Base-by-base conservation (phyloP, 2,797 vertebrate species). In the Anas acuta region DNA sequence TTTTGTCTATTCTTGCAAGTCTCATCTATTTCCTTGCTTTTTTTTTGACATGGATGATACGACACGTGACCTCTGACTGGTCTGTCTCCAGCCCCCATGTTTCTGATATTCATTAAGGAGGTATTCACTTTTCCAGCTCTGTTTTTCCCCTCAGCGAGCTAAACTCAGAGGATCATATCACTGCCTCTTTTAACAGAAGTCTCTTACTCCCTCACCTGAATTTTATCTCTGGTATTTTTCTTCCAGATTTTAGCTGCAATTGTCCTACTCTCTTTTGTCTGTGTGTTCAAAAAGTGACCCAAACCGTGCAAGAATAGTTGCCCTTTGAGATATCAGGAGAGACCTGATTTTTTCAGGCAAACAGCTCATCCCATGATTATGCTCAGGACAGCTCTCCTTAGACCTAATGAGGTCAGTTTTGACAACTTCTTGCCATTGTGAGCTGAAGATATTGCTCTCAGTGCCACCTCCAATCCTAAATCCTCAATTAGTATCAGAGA, bases 21-120 rank as follows among this genome's bases (percentile, higher is more conserved):
- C 91, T 93, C 65, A 94, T 95, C 93, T 91, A 95, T 96, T 96
- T 95, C 84, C 91, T 93, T 89, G 61, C 65, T 87, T 95, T 72
- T 80, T 88, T 88, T 93, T 87, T 92, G 81, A 70, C 84, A 72
- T 0, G 1, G 74, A 47, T 72, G 83, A 74, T 84, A 71, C 67
- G 74, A 79, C 64, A 57, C 6, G 30, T 84, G 86, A 83, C 88
- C 78, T 94, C 88, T 87, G 78, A 93, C 82, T 95, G 82, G 37
- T 84, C 90, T 88, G 72, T 80, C 74, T 95, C 45, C 78, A 89
- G 54, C 75, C 45, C 54, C 71, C 45, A 10, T 69, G 78, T 84
- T 94, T 92, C 90, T 93, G 77, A 87, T 91, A 84, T 74, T 94
- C 91, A 90, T 95, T 95, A 92, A 90, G 57, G 49, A 22, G 33